Evolutionary conservation across 2,113 vertebrate species (phyloP).

Genomic region (Catharus minimus): DNA sequence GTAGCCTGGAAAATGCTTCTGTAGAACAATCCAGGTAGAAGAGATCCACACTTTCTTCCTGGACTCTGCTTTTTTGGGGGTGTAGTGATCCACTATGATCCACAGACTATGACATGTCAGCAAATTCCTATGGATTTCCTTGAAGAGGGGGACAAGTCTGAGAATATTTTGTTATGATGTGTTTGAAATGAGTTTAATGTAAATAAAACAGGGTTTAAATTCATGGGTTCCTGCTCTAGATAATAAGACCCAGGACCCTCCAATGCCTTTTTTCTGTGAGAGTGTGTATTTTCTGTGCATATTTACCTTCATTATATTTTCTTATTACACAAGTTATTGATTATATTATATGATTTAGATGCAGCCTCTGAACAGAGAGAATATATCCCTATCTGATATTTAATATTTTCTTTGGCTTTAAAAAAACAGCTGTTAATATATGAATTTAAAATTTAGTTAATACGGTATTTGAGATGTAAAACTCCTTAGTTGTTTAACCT

Average conservation of each 20-base stretch:
- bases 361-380: neutral
- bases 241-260: neutral
- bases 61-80: neutral
- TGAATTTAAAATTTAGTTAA: constrained; percentile 35
- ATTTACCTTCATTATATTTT: neutral
- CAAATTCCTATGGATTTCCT: neutral
- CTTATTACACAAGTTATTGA: neutral
- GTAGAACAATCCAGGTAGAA: neutral
- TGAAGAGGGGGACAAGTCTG: neutral
- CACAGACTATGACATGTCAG: neutral
- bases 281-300: neutral
- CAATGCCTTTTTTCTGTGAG: neutral
- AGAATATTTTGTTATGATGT: neutral
- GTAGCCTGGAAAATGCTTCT: neutral
- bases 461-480: constrained; percentile 44
- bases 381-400: neutral
- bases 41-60: neutral
- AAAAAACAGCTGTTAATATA: constrained; percentile 19
- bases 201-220: neutral
- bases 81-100: neutral
- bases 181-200: neutral
- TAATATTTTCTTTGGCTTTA: neutral
- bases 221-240: neutral
- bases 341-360: neutral
- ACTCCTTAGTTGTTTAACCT: constrained; percentile 51